phyloP scores from a whole-genome alignment of 2,113 vertebrate genomes.

The Excalfactoria chinensis region DNA sequence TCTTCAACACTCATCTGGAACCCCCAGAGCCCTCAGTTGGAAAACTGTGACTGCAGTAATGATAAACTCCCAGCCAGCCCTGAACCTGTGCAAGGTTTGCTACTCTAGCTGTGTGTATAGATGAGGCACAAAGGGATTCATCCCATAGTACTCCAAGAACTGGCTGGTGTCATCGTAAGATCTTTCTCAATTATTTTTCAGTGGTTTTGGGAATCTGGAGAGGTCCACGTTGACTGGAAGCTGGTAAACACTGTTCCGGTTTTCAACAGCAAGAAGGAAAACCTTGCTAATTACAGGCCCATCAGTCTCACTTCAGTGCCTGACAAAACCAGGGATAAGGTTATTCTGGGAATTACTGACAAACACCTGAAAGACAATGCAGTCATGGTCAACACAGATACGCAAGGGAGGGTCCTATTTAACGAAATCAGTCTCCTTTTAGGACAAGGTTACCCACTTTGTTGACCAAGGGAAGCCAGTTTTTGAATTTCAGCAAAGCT shows the following conservation, averaged over 20 bases:
- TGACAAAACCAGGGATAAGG: not conserved
- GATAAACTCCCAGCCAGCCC: not conserved
- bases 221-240: not conserved
- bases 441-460: not conserved
- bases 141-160: not conserved
- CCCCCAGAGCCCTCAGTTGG: too few species aligned
- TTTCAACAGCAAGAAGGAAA: not conserved
- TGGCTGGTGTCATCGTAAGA: not conserved
- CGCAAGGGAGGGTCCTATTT: not conserved
- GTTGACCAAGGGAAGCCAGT: not conserved
- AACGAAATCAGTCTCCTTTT: not conserved
- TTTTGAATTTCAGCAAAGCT: too few species aligned
- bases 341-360: not conserved
- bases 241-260: not conserved
- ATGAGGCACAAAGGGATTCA: not conserved
- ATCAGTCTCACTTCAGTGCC: not conserved
- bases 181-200: not conserved
- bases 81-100: not conserved
- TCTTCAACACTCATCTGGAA: not conserved
- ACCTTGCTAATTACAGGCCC: not conserved
- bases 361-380: not conserved
- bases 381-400: not conserved
- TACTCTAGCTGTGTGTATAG: not conserved
- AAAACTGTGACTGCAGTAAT: not conserved
- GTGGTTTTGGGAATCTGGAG: not conserved